These are phyloP conservation scores for Jaculus jaculus DNA, from an alignment of 2,113 vertebrate species.

Conservation along the genomic window DNA sequence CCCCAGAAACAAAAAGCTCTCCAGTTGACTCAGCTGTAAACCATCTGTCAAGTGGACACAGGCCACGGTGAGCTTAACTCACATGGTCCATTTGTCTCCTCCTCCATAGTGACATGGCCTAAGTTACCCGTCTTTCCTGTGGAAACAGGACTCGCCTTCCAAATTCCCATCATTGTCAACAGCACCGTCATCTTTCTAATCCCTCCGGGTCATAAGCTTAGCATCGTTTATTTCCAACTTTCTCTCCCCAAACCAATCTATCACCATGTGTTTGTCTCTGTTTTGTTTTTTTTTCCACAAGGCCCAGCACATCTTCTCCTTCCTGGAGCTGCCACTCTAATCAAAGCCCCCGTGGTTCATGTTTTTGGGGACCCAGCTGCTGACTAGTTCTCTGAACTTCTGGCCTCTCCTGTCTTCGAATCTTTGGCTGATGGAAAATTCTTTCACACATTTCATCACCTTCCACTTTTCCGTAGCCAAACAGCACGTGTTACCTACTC, in stretches of 20 bases:
- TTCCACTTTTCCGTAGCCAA: not conserved
- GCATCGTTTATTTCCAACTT: constrained; percentile 47
- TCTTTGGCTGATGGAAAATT: not conserved
- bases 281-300: not conserved
- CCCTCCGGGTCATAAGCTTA: constrained; percentile 41
- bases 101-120: not conserved
- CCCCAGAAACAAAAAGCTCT: constrained; percentile 40
- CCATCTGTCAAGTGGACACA: constrained; percentile 4
- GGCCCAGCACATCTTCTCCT: not conserved
- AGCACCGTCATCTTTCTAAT: constrained; percentile 57
- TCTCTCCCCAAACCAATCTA: constrained; percentile 5
- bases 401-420: constrained; percentile 3
- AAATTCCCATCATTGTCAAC: constrained; percentile 37
- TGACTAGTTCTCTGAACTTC: not conserved
- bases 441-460: not conserved
- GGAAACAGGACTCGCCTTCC: constrained; percentile 35
- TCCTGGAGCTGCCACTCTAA: constrained; percentile 12
- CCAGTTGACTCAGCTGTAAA: constrained; percentile 50
- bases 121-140: constrained; percentile 26
- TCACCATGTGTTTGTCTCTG: constrained; percentile 13
- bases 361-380: not conserved
- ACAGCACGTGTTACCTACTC: not conserved
- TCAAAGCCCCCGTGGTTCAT: not conserved
- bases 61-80: not conserved
- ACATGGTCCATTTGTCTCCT: constrained; percentile 37